Conservation (phyloP, 2,888 invertebrate species). For the Drosophila paranaensis region DNA sequence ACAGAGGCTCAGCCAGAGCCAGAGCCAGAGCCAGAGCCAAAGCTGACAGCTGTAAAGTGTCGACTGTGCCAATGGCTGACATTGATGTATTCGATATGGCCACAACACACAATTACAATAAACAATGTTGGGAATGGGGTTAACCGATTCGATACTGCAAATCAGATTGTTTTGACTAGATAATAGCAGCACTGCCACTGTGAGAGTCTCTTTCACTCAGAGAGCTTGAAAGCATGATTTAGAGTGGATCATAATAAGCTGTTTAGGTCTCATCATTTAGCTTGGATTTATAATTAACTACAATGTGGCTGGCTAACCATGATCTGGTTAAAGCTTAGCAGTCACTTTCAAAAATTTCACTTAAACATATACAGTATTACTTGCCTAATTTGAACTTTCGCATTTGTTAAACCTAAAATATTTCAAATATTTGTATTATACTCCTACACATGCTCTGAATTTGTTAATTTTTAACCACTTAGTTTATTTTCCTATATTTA, state of each 20-base stretch:
- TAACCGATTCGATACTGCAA: conserved; percentile 6
- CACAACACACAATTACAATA: conserved; percentile 59
- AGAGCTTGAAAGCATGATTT: not conserved
- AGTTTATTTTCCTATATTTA: not conserved
- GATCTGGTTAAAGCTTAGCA: not conserved
- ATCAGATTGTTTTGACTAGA: conserved; percentile 15
- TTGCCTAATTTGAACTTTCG: not conserved
- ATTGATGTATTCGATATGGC: conserved; percentile 68
- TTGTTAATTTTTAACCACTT: not conserved
- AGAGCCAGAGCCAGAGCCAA: not conserved
- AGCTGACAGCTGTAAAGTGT: conserved; percentile 75
- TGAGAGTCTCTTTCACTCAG: not conserved
- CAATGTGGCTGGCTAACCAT: not conserved
- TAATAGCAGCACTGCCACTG: not conserved
- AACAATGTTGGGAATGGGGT: conserved; percentile 57
- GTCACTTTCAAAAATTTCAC: not conserved
- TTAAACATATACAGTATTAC: not conserved
- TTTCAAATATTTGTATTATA: not conserved
- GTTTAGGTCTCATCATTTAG: not conserved
- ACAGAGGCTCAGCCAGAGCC: not conserved
- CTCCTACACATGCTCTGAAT: not conserved
- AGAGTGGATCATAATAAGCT: not conserved
- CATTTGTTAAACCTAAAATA: not conserved
- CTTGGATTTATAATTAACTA: not conserved
- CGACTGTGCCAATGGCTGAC: conserved; percentile 66